Percentiles rank a stretch among this genome's conserved stretches.
These are phyloP conservation scores for Itoplectis maculator DNA, from an alignment of 2,888 invertebrate genomes.

Conservation along the genomic window DNA sequence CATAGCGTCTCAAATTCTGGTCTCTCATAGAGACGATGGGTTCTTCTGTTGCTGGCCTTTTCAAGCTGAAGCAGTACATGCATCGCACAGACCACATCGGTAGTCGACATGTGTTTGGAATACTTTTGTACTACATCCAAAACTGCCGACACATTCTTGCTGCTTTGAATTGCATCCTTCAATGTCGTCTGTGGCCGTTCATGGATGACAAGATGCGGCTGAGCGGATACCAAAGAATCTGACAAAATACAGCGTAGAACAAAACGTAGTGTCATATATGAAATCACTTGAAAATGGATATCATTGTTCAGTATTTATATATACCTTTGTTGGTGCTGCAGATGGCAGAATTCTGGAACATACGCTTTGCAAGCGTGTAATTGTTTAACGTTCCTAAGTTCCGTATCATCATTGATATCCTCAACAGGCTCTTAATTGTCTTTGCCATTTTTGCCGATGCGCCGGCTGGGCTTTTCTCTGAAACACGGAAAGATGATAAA, in stretches of 20 bases:
- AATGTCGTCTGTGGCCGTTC: background rate
- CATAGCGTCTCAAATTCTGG: conserved; percentile 69
- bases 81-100: conserved; percentile 87
- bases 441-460: conserved; percentile 60
- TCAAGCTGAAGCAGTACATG: conserved; percentile 86
- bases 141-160: conserved; percentile 74
- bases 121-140: conserved; percentile 85
- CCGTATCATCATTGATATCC: conserved; percentile 62
- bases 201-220: background rate
- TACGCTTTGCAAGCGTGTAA: conserved; percentile 54
- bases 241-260: background rate
- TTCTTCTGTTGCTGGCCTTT: conserved; percentile 84
- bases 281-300: background rate
- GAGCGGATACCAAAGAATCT: conserved; percentile 45
- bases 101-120: conserved; percentile 85
- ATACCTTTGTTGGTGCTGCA: conserved; percentile 48
- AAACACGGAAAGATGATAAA: conserved; percentile 1
- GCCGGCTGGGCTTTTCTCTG: conserved; percentile 22
- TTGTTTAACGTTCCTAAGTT: conserved; percentile 52
- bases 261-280: background rate
- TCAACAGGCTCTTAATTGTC: conserved; percentile 60
- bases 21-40: conserved; percentile 9
- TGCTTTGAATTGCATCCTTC: background rate
- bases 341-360: conserved; percentile 41
- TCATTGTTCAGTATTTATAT: background rate